Evolutionary conservation across 2,113 vertebrate genomes (phyloP).

Genomic region (Corydoras sp.): DNA sequence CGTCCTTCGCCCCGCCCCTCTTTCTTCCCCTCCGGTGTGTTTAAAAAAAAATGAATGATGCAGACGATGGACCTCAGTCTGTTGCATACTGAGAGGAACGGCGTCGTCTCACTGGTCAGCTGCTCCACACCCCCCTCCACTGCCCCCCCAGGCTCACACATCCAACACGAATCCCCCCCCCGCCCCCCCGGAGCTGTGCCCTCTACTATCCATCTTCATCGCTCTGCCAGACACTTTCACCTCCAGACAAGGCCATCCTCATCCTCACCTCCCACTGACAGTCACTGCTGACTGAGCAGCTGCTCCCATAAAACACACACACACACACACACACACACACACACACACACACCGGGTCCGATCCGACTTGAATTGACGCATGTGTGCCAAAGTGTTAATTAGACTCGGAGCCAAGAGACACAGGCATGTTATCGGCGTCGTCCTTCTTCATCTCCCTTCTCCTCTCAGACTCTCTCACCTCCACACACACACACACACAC

Average conservation of each 20-base stretch:
- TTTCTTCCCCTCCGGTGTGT: too few species aligned
- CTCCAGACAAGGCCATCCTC: conserved; percentile 63
- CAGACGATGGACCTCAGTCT: too few species aligned
- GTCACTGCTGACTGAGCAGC: conserved; percentile 41
- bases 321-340: conserved; percentile 12
- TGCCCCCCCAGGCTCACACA: too few species aligned
- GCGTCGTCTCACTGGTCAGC: too few species aligned
- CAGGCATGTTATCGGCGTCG: conserved; percentile 33
- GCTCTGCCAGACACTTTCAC: conserved; percentile 57
- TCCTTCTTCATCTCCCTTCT: conserved; percentile 2
- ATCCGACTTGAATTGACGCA: conserved; percentile 10
- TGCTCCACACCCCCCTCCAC: too few species aligned
- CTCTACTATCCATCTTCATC: conserved; percentile 50
- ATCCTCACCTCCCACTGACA: conserved; percentile 23
- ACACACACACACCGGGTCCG: conserved; percentile 8
- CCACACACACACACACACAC: too few species aligned
- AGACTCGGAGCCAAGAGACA: conserved; percentile 45
- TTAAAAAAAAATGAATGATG: too few species aligned
- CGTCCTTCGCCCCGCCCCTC: too few species aligned
- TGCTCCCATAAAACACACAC: conserved; percentile 4
- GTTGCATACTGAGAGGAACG: too few species aligned
- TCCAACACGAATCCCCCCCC: too few species aligned
- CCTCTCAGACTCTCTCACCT: background rate
- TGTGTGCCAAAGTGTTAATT: conserved; percentile 46
- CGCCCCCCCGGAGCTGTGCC: conserved; percentile 18